Evolutionary conservation across 2,888 invertebrate genomes (phyloP).

Genomic region (Octodonta nipae): DNA sequence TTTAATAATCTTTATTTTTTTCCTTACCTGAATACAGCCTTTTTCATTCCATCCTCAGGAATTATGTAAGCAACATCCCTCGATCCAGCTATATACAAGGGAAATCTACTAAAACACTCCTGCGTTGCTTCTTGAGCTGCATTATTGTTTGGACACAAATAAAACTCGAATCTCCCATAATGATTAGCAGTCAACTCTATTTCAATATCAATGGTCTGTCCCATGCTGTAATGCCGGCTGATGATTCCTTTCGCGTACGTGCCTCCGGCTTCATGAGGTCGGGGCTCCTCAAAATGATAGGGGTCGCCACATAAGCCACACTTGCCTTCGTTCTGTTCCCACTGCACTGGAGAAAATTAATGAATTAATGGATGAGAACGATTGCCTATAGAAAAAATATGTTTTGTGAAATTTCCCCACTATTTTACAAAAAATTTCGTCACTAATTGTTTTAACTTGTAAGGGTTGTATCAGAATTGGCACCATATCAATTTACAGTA

Average conservation of each 20-base stretch:
- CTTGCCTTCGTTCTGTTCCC: constrained; percentile 71
- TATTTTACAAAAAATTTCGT: too few species aligned
- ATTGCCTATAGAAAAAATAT: too few species aligned
- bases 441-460: too few species aligned
- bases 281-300: constrained; percentile 52
- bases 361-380: too few species aligned
- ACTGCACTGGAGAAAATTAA: too few species aligned
- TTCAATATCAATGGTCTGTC: constrained; percentile 77
- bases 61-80: constrained; percentile 41
- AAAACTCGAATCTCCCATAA: constrained; percentile 72
- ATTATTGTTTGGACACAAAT: constrained; percentile 76
- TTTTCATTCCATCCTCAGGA: constrained; percentile 31
- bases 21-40: constrained; percentile 42
- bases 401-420: too few species aligned
- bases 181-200: constrained; percentile 83
- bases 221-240: constrained; percentile 65
- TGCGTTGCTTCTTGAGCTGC: constrained; percentile 63
- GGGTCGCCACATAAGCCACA: constrained; percentile 88
- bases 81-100: constrained; percentile 60
- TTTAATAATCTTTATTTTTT: too few species aligned
- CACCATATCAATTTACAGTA: too few species aligned
- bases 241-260: constrained; percentile 76
- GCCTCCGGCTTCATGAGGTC: constrained; percentile 84
- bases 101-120: constrained; percentile 71
- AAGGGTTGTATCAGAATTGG: too few species aligned